Evolutionary conservation across 1,140 invertebrate species (phyloP).

Genomic region (Leptinotarsa undecemlineata): DNA sequence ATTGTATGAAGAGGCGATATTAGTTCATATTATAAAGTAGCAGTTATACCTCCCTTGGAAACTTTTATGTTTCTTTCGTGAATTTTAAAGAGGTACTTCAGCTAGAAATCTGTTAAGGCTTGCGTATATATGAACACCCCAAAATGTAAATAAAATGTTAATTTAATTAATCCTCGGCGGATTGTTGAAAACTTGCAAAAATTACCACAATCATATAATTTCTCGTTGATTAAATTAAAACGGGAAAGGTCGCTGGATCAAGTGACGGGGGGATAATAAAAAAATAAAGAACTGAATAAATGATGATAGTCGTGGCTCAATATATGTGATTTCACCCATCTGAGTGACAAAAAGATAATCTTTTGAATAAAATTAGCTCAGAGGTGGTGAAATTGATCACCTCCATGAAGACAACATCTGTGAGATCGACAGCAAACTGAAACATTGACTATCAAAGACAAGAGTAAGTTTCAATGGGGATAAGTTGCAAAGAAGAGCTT

Average conservation of each 20-base stretch:
- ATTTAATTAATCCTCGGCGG: conserved; percentile 18
- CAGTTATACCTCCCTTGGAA: not conserved
- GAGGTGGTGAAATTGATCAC: no score
- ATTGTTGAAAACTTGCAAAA: conserved; percentile 7
- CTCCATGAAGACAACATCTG: no score
- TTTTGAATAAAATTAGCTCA: no score
- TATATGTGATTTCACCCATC: no score
- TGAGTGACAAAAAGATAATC: no score
- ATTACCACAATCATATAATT: conserved; percentile 6
- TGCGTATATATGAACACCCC: conserved; percentile 10
- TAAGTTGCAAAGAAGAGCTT: no score
- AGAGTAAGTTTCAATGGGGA: no score
- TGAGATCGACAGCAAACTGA: no score
- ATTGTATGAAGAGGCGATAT: conserved; percentile 16
- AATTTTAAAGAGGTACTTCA: conserved; percentile 18
- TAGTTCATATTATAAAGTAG: conserved; percentile 12
- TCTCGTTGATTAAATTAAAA: not conserved
- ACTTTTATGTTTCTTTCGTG: conserved; percentile 24
- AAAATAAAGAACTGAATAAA: no score
- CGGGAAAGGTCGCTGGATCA: not conserved
- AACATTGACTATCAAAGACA: no score
- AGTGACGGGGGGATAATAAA: no score
- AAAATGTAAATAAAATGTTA: conserved; percentile 21
- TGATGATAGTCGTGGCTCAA: no score
- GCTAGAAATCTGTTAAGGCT: conserved; percentile 14